Evolutionary conservation across 2,888 invertebrate genomes (phyloP).

Genomic region (Litoditis marina): DNA sequence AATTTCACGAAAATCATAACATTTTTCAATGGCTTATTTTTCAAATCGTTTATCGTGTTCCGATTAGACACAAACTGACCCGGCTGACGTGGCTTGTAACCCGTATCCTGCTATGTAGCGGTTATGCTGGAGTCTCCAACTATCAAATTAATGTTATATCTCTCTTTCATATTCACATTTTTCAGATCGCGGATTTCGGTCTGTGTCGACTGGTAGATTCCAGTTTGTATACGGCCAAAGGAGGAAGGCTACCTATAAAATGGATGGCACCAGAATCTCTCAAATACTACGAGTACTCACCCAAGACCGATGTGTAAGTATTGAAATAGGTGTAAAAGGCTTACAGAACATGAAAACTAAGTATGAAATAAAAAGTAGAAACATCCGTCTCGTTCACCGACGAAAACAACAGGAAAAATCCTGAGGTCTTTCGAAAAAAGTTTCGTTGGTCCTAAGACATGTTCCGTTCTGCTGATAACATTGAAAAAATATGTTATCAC

Average conservation of each 20-base stretch:
- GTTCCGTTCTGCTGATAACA: too few relatives aligned
- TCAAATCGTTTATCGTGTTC: too few relatives aligned
- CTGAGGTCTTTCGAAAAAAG: not conserved
- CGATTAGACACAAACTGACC: too few relatives aligned
- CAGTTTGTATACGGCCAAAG: conserved; percentile 18
- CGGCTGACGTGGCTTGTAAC: too few relatives aligned
- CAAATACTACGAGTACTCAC: conserved; percentile 13
- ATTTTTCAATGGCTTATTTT: too few relatives aligned
- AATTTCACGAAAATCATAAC: not conserved
- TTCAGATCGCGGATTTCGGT: conserved; percentile 21
- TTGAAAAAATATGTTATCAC: too few relatives aligned
- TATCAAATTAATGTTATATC: too few relatives aligned
- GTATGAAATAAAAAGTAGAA: not conserved
- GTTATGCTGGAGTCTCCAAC: too few relatives aligned
- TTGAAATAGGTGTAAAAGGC: not conserved
- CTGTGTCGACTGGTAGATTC: conserved; percentile 16
- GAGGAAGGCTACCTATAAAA: conserved; percentile 22
- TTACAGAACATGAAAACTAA: not conserved
- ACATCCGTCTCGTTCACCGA: not conserved
- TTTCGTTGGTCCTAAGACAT: too few relatives aligned
- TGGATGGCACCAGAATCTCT: conserved; percentile 23
- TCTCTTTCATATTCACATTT: not conserved
- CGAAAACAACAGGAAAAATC: too few relatives aligned
- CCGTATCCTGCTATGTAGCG: too few relatives aligned
- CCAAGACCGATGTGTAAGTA: conserved; percentile 18